Conservation (phyloP, 2,113 vertebrate species). For the Lampris megalopsis region DNA sequence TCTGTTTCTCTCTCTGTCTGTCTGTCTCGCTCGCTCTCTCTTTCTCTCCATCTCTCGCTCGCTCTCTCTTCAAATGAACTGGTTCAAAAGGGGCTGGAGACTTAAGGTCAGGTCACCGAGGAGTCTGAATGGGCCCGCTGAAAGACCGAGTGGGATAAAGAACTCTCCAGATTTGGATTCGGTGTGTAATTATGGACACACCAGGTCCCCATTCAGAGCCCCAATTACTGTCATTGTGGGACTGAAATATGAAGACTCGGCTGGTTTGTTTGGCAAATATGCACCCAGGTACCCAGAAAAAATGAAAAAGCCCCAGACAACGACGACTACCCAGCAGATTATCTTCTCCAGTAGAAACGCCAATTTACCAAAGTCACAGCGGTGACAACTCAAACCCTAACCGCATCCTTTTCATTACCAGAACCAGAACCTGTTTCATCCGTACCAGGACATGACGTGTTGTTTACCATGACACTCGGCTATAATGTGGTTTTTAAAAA, state of each 20-base stretch:
- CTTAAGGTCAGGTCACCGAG: conserved; percentile 44
- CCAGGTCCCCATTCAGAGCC: conserved; percentile 44
- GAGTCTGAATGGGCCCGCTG: conserved; percentile 49
- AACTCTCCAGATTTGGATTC: conserved; percentile 37
- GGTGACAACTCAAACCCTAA: too few relatives aligned
- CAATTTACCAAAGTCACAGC: too few relatives aligned
- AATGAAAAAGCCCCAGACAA: background rate
- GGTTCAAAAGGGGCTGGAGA: conserved; percentile 53
- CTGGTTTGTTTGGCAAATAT: background rate
- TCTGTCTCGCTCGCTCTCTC: too few relatives aligned
- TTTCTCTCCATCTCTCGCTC: background rate
- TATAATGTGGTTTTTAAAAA: too few relatives aligned
- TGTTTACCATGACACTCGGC: too few relatives aligned
- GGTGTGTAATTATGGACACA: conserved; percentile 47
- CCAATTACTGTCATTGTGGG: conserved; percentile 44
- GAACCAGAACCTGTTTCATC: too few relatives aligned
- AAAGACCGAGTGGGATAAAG: conserved; percentile 60
- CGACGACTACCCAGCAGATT: too few relatives aligned
- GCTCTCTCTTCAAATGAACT: conserved; percentile 22
- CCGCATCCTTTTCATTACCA: too few relatives aligned
- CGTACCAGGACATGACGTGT: too few relatives aligned
- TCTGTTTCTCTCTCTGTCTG: too few relatives aligned
- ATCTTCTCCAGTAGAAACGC: too few relatives aligned
- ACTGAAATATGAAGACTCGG: conserved; percentile 28
- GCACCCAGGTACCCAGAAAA: background rate